Percentiles rank a stretch among this genome's conserved stretches.
These are phyloP conservation scores for Drosophila kuntzei DNA, from an alignment of 2,888 invertebrate species.

Conservation along the genomic window DNA sequence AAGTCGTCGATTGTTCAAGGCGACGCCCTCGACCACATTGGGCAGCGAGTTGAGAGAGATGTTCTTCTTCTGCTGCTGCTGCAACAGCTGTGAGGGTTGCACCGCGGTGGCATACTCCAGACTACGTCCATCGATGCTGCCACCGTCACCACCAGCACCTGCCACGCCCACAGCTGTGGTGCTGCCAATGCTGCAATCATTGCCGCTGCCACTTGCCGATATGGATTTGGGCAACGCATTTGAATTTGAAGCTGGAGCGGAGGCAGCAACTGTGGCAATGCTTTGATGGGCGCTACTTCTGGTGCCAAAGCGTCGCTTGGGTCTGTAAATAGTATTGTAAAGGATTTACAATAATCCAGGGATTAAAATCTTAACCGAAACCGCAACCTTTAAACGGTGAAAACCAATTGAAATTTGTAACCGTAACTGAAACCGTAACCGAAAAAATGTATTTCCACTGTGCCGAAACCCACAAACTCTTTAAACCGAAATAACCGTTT, in stretches of 20 bases:
- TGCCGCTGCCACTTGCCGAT: slow-evolving; percentile 72
- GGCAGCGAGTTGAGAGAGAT: slow-evolving; percentile 81
- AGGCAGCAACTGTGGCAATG: slow-evolving; percentile 30
- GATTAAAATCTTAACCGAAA: too few relatives aligned
- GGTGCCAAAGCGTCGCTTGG: slow-evolving; percentile 84
- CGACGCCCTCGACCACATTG: slow-evolving; percentile 82
- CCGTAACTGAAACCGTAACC: too few relatives aligned
- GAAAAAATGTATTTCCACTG: too few relatives aligned
- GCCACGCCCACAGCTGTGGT: slow-evolving; percentile 25
- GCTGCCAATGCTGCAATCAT: slow-evolving; percentile 70
- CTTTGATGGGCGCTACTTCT: slow-evolving; percentile 77
- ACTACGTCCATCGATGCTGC: slow-evolving; percentile 71
- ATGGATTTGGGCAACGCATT: slow-evolving; percentile 73
- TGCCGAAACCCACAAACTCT: too few relatives aligned
- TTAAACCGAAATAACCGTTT: too few relatives aligned
- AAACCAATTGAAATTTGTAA: too few relatives aligned
- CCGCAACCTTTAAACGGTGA: too few relatives aligned
- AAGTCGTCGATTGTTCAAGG: slow-evolving; percentile 64
- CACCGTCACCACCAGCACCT: slow-evolving; percentile 43
- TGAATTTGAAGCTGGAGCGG: slow-evolving; percentile 7
- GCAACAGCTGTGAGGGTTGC: slow-evolving; percentile 60
- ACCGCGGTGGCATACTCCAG: slow-evolving; percentile 58
- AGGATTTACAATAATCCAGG: slow-evolving; percentile 7
- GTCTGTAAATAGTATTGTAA: slow-evolving; percentile 74
- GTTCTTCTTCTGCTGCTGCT: slow-evolving; percentile 79